These are phyloP conservation scores for Nymphalis io DNA, from an alignment of 1,140 invertebrate genomes.

Conservation along the genomic window DNA sequence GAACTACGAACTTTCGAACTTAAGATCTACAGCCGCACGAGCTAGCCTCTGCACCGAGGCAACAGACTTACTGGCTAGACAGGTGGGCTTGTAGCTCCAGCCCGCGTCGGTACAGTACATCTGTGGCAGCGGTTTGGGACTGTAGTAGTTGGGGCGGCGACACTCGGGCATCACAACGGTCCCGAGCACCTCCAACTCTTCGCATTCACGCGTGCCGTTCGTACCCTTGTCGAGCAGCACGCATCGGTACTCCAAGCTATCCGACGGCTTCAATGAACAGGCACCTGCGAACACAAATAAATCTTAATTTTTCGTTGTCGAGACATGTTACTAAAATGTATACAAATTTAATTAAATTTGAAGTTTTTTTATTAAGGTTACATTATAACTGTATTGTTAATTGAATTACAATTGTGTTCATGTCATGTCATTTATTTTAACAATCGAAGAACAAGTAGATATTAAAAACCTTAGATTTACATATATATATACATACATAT, in stretches of 20 bases:
- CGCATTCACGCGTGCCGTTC: conserved; percentile 39
- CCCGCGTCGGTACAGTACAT: conserved; percentile 58
- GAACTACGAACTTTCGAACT: too few species aligned
- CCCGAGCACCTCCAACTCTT: conserved; percentile 39
- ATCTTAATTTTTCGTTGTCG: background rate
- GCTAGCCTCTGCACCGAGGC: too few species aligned
- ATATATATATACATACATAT: too few species aligned
- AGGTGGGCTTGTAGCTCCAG: conserved; percentile 56
- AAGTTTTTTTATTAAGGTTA: too few species aligned
- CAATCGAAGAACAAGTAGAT: too few species aligned
- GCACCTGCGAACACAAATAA: conserved; percentile 39
- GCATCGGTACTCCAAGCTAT: conserved; percentile 47
- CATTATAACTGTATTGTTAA: too few species aligned
- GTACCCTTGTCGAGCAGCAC: conserved; percentile 22
- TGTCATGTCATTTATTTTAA: too few species aligned
- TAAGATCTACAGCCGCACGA: too few species aligned
- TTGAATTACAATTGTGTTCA: too few species aligned
- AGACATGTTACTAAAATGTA: too few species aligned
- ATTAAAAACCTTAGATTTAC: too few species aligned
- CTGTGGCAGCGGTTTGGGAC: conserved; percentile 27
- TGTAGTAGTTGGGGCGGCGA: conserved; percentile 48
- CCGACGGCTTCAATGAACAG: conserved; percentile 38
- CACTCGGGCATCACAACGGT: conserved; percentile 43
- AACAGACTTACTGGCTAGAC: conserved; percentile 47
- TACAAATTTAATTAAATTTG: too few species aligned